These are phyloP conservation scores for Semnopithecus entellus DNA, from an alignment of 2,113 vertebrate genomes.

Conservation along the genomic window DNA sequence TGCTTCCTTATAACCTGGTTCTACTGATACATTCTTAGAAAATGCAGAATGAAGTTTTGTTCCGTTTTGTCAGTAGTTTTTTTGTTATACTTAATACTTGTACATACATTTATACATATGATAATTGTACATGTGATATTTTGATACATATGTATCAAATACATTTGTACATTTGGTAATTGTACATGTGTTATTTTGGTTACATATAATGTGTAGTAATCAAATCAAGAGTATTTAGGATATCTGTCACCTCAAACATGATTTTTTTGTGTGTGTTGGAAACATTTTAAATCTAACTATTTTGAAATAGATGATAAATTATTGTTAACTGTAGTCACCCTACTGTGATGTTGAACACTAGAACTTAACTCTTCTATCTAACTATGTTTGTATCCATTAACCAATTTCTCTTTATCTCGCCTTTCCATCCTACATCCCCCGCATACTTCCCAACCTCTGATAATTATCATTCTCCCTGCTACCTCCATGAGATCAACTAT, in stretches of 20 bases:
- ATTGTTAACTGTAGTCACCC: not conserved
- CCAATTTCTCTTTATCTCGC: not conserved
- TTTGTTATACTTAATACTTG: not conserved
- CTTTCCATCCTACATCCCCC: not conserved
- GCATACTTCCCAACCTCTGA: not conserved
- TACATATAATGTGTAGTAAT: not conserved
- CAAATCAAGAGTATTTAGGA: not conserved
- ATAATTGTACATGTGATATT: not conserved
- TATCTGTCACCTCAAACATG: not conserved
- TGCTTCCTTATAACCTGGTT: not conserved
- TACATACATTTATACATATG: not conserved
- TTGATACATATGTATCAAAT: too few species aligned
- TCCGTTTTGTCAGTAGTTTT: not conserved
- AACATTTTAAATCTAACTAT: not conserved
- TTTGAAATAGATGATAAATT: not conserved
- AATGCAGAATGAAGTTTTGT: slow-evolving; percentile 12
- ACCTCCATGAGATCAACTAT: not conserved
- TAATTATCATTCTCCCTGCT: not conserved
- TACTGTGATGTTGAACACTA: not conserved
- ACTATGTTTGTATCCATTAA: not conserved
- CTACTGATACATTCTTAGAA: not conserved
- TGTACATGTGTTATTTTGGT: not conserved
- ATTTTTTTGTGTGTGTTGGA: not conserved
- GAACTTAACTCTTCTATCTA: not conserved
- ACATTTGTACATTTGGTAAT: too few species aligned